Evolutionary conservation across 2,888 invertebrate species (phyloP), one percentile per base, ranked within the genome.

Genomic region (Cosmopolites sordidus): DNA sequence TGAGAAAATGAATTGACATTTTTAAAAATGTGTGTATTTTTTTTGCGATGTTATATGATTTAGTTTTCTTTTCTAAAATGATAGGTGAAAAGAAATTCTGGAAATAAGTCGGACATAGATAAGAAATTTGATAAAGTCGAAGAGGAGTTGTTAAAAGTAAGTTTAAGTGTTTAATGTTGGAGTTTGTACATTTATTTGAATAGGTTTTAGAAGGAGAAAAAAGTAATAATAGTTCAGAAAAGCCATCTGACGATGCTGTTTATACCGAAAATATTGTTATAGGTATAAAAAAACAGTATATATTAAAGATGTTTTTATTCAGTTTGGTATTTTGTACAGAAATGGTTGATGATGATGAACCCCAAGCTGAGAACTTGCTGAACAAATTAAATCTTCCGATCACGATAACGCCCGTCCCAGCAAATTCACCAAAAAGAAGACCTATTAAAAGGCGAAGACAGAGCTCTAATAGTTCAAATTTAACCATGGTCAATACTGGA

Each of bases 61-160:
- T n/a, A n/a, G n/a, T n/a, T n/a, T n/a, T n/a, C n/a, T n/a, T n/a
- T n/a, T n/a, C n/a, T n/a, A n/a, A n/a, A n/a, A n/a, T 22, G 3
- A 5, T 22, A 22, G 22, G 22, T 22, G 11, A 40, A 40, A 16
- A 8, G 11, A 40, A 14, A 38, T 9, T 12, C 38, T 15, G 5
- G 4, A 1, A 38, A 46, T 33, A 50, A 38, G 12, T 51, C 49
- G 16, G 57, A 47, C 0, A 48, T 58, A 29, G 56, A 58, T 38
- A 48, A 51, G 11, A 61, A 60, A 47, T 60, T 58, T 33, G 56
- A 60, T 44, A 58, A 59, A 49, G 58, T 62, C 8, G 58, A 64
- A 39, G 59, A 62, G 16, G 63, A 64, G 43, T 48, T 64, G 15
- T 49, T 56, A n/a, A 51, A 49, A 39, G 56, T 53, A 58, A 42